Conservation (phyloP, 1,140 invertebrate species). For the Apis laboriosa region DNA sequence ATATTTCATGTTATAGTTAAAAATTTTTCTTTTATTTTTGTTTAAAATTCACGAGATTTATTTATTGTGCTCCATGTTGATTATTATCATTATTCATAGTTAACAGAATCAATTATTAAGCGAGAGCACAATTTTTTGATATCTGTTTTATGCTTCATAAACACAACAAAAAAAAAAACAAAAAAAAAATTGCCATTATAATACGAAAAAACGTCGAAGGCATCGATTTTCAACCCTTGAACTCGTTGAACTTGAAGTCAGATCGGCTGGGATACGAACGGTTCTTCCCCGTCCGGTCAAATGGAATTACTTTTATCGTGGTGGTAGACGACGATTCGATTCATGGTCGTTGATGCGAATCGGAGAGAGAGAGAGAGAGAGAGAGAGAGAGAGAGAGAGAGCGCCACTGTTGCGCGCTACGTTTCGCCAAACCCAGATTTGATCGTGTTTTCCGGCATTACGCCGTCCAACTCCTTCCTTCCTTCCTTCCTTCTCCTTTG, state of each 20-base stretch:
- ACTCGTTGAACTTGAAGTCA: slow-evolving; percentile 19
- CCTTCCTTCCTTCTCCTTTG: slow-evolving; percentile 25
- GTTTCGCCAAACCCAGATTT: slow-evolving; percentile 63
- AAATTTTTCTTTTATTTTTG: too few species aligned
- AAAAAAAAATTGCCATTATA: background rate
- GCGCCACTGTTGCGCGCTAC: slow-evolving; percentile 19
- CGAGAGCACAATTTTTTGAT: too few species aligned
- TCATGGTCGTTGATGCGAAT: slow-evolving; percentile 69
- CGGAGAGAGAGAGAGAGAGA: background rate
- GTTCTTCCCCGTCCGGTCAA: slow-evolving; percentile 44
- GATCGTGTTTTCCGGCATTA: slow-evolving; percentile 73
- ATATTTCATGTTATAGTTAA: too few species aligned
- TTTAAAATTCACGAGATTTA: too few species aligned
- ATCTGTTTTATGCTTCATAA: too few species aligned
- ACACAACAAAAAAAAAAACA: too few species aligned
- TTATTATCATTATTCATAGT: too few species aligned
- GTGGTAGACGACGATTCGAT: slow-evolving; percentile 69
- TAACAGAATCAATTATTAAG: too few species aligned
- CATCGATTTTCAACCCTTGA: slow-evolving; percentile 30
- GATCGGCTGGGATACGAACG: slow-evolving; percentile 38
- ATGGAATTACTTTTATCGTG: slow-evolving; percentile 63
- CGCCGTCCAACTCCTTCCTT: slow-evolving; percentile 67
- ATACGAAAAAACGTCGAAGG: background rate
- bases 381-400: slow-evolving; percentile 42
- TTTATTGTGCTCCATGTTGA: too few species aligned